These are phyloP conservation scores for Polypedilum vanderplanki DNA, from an alignment of 1,140 invertebrate species.

Conservation along the genomic window DNA sequence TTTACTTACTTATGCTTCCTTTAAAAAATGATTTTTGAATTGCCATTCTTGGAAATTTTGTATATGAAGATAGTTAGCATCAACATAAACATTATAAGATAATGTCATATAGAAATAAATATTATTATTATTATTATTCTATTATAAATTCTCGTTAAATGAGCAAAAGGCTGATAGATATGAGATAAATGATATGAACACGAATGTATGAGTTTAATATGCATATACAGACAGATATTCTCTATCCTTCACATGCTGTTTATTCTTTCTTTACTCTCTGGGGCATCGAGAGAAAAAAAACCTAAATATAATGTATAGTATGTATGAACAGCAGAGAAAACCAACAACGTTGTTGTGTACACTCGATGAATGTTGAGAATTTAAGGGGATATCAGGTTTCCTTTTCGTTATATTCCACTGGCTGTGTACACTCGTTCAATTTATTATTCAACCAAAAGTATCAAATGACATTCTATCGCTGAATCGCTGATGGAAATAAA, in stretches of 20 bases:
- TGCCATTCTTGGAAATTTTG: background rate
- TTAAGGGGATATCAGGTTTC: constrained; percentile 28
- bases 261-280: constrained; percentile 1
- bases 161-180: too few species aligned
- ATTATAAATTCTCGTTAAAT: too few species aligned
- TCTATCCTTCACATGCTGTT: constrained; percentile 18
- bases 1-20: constrained; percentile 1
- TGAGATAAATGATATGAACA: too few species aligned
- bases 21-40: background rate
- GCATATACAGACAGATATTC: background rate
- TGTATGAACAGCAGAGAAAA: constrained; percentile 26
- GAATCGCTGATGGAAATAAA: constrained; percentile 28
- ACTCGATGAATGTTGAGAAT: constrained; percentile 28
- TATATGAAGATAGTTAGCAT: background rate
- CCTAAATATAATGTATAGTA: constrained; percentile 28
- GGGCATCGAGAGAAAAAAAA: constrained; percentile 7
- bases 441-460: constrained; percentile 26
- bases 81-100: background rate
- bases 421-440: constrained; percentile 21
- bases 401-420: constrained; percentile 26
- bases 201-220: background rate
- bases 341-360: constrained; percentile 27
- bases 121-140: too few species aligned
- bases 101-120: too few species aligned
- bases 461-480: constrained; percentile 26